Conservation (phyloP, 2,113 vertebrate genomes). For the Puffinus mauretanicus region DNA sequence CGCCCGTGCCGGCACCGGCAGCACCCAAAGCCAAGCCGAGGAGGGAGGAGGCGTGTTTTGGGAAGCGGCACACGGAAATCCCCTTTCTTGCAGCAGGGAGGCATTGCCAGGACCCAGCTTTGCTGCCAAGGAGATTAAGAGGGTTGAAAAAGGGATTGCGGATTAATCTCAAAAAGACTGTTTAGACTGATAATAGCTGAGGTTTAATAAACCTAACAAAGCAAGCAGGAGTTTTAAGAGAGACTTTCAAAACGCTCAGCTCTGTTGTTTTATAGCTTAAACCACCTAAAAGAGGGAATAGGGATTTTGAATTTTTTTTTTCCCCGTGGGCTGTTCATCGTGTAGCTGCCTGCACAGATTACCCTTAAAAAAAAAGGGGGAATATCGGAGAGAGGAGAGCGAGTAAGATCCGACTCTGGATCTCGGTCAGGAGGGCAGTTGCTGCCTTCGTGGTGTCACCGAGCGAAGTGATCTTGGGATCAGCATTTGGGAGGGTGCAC, state of each 20-base stretch:
- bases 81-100: background rate
- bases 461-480: fast-evolving
- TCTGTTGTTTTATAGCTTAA: background rate
- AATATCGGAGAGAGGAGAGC: background rate
- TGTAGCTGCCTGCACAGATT: background rate
- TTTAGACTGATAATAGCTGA: background rate
- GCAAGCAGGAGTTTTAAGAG: background rate
- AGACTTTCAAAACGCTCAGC: background rate
- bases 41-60: fast-evolving
- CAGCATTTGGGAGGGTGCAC: background rate
- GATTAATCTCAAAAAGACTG: background rate
- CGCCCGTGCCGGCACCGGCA: background rate
- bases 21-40: fast-evolving
- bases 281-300: background rate
- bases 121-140: background rate
- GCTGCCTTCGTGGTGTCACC: fast-evolving
- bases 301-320: background rate
- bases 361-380: background rate
- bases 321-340: background rate
- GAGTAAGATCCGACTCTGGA: background rate
- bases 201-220: background rate
- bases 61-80: background rate
- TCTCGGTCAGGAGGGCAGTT: fast-evolving
- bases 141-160: background rate
- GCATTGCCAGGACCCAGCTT: background rate